phyloP scores from a whole-genome alignment of 1,140 invertebrate species.

The Drosophila willistoni region DNA sequence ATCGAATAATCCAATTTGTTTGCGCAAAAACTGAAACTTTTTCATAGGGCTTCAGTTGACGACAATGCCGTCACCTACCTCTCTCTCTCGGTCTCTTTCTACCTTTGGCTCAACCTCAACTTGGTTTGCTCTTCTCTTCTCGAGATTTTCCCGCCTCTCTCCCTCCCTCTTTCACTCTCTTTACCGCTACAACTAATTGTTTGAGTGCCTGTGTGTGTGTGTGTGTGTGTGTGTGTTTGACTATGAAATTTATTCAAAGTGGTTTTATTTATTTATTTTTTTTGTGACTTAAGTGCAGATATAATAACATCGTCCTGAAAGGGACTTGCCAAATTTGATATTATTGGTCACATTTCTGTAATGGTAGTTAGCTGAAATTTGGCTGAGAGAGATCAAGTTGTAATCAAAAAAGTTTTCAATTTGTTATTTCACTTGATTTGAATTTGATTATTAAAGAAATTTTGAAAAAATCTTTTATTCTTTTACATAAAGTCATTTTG shows the following conservation, averaged over 20 bases:
- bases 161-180: neutral
- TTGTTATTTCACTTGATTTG: neutral
- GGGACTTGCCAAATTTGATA: constrained; percentile 31
- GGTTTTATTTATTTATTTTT: constrained; percentile 23
- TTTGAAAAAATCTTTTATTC: neutral
- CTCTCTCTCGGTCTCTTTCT: neutral
- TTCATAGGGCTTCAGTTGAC: constrained; percentile 73
- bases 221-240: constrained; percentile 25
- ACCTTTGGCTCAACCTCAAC: neutral
- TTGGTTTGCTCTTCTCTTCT: constrained; percentile 9
- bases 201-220: constrained; percentile 54
- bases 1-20: constrained; percentile 82
- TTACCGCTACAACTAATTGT: constrained; percentile 58
- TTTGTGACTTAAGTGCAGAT: neutral
- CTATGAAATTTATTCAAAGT: constrained; percentile 42
- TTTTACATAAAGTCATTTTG: neutral
- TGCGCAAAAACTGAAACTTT: constrained; percentile 79
- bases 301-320: constrained; percentile 31
- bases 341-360: constrained; percentile 30
- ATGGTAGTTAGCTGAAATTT: constrained; percentile 9
- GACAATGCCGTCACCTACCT: constrained; percentile 37
- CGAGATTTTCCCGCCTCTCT: neutral
- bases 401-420: neutral
- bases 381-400: neutral
- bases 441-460: neutral